phyloP scores from a whole-genome alignment of 2,113 vertebrate genomes.

The Ardeotis arabs region DNA sequence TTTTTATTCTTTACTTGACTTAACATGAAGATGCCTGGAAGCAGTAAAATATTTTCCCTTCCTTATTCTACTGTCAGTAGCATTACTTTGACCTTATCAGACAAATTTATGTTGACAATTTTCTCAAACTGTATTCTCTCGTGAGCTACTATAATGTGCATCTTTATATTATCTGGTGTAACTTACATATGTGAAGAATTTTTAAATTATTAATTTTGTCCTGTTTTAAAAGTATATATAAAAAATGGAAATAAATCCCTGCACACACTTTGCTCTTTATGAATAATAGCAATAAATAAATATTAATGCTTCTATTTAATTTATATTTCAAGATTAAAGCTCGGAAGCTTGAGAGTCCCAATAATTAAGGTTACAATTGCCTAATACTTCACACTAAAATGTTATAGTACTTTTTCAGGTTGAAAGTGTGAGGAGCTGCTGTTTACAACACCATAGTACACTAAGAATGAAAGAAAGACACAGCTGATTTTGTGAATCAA shows the following conservation, averaged over 20 bases:
- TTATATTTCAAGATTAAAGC: constrained; percentile 34
- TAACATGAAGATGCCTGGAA: constrained; percentile 58
- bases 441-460: neutral
- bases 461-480: neutral
- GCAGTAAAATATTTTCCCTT: constrained; percentile 57
- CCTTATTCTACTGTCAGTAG: constrained; percentile 56
- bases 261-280: constrained; percentile 37
- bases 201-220: constrained; percentile 63
- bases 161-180: constrained; percentile 42
- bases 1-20: constrained; percentile 64
- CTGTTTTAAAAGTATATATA: constrained; percentile 47
- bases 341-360: constrained; percentile 6
- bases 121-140: constrained; percentile 57
- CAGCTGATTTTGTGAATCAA: neutral
- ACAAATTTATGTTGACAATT: constrained; percentile 64
- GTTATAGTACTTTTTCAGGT: neutral
- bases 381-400: constrained; percentile 24
- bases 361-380: constrained; percentile 36
- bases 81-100: constrained; percentile 72
- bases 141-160: constrained; percentile 35
- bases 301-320: constrained; percentile 54
- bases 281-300: constrained; percentile 63
- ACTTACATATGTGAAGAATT: constrained; percentile 25
- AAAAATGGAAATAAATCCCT: constrained; percentile 46
- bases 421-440: neutral